A percentile compares a stretch with the other conserved stretches of the same genome.
These are phyloP conservation scores for Sebastes schlegelii DNA, from an alignment of 2,113 vertebrate species.

Conservation along the genomic window DNA sequence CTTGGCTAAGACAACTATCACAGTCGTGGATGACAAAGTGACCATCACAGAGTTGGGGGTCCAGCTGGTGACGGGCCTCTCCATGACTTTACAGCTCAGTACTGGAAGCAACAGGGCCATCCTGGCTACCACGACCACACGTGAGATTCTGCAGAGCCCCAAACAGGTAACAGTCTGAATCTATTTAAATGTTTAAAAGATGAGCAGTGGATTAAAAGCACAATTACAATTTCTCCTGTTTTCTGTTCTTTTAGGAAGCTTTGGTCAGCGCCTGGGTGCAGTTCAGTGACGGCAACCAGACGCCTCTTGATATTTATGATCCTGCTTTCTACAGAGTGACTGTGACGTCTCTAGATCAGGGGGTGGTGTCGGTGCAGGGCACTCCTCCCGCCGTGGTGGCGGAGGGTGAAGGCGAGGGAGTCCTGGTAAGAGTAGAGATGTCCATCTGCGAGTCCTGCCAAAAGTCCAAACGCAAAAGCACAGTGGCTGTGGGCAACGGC, in stretches of 20 bases:
- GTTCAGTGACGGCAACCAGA: conserved; percentile 93
- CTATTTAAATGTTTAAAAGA: not conserved
- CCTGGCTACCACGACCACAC: conserved; percentile 87
- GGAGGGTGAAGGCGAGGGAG: conserved; percentile 89
- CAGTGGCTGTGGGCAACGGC: conserved; percentile 88
- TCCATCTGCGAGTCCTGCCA: conserved; percentile 91
- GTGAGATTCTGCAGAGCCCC: conserved; percentile 88
- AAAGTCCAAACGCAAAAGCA: conserved; percentile 92
- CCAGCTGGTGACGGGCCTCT: conserved; percentile 90
- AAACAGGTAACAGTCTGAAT: conserved; percentile 85
- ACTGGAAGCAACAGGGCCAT: conserved; percentile 91
- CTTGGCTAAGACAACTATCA: conserved; percentile 91
- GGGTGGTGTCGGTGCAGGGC: conserved; percentile 88
- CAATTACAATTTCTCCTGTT: not conserved
- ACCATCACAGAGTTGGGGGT: conserved; percentile 91
- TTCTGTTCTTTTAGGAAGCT: conserved; percentile 85
- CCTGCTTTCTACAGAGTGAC: conserved; percentile 86
- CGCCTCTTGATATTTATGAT: conserved; percentile 92
- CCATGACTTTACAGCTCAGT: conserved; percentile 92
- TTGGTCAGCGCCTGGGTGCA: conserved; percentile 93
- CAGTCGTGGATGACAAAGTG: conserved; percentile 93
- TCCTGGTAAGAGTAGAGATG: conserved; percentile 90
- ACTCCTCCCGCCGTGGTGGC: conserved; percentile 84
- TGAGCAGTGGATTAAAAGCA: not conserved
- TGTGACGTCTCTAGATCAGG: conserved; percentile 89